Conservation (phyloP, 2,113 vertebrate species). For the Syrrhaptes paradoxus region DNA sequence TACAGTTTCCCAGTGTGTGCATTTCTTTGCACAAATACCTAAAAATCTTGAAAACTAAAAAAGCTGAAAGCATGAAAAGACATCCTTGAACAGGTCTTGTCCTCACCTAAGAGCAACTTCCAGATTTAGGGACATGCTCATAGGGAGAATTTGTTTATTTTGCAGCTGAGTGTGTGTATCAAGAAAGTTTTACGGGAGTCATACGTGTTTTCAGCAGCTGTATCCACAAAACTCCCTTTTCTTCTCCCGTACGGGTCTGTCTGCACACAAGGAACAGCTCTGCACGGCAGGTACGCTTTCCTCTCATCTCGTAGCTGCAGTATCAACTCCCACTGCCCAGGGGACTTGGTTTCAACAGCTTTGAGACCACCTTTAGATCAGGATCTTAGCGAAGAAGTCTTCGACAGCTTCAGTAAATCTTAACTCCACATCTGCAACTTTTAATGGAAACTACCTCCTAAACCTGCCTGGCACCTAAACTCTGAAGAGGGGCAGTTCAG, state of each 20-base stretch:
- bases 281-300: rapidly evolving
- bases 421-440: neutral
- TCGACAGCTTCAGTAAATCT: neutral
- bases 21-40: neutral
- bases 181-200: neutral
- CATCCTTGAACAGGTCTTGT: neutral
- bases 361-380: neutral
- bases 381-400: neutral
- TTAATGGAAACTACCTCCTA: neutral
- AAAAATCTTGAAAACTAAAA: neutral
- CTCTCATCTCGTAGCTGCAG: neutral
- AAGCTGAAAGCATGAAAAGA: neutral
- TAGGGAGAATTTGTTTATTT: neutral
- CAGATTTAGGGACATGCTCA: neutral
- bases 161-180: neutral
- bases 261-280: neutral
- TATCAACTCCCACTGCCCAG: neutral
- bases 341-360: neutral
- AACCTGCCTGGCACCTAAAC: neutral
- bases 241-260: neutral
- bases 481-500: neutral
- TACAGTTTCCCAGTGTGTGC: neutral
- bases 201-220: neutral
- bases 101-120: neutral
- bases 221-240: neutral